Percentiles rank a stretch among this genome's conserved stretches.
Evolutionary conservation across 2,797 vertebrate genomes (phyloP).

Genomic region (Peromyscus nudipes): DNA sequence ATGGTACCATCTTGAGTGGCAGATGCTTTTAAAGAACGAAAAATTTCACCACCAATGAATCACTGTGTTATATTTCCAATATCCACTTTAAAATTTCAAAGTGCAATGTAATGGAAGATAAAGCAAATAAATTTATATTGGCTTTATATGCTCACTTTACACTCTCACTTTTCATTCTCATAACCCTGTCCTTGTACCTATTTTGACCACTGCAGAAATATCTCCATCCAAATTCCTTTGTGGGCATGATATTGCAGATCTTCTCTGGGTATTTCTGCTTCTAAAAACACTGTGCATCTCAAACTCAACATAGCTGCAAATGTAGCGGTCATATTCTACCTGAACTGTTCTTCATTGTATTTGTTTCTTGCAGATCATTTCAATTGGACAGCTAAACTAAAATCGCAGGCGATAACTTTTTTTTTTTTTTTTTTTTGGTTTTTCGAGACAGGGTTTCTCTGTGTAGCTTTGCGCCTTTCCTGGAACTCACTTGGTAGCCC

Average conservation of each 20-base stretch:
- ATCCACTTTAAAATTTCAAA: neutral
- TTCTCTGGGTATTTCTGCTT: neutral
- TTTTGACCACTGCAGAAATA: neutral
- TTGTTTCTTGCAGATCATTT: neutral
- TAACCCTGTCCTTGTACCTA: neutral
- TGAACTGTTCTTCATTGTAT: neutral
- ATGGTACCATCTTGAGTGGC: neutral
- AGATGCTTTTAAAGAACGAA: neutral
- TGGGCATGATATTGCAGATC: neutral
- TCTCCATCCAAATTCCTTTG: neutral
- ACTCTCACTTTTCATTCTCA: neutral
- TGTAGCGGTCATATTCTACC: neutral
- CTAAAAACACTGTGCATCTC: neutral
- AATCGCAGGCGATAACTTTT: neutral
- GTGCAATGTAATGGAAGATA: neutral
- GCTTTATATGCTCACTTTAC: neutral
- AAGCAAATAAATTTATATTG: neutral
- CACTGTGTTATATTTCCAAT: neutral
- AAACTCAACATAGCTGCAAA: neutral
- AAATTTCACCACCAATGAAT: neutral
- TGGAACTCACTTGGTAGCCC: no score
- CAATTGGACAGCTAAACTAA: neutral
- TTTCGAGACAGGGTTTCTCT: no score
- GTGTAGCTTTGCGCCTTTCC: no score
- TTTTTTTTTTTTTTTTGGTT: no score